Evolutionary conservation across 2,888 invertebrate species (phyloP).

Genomic region (Rosalia funebris): DNA sequence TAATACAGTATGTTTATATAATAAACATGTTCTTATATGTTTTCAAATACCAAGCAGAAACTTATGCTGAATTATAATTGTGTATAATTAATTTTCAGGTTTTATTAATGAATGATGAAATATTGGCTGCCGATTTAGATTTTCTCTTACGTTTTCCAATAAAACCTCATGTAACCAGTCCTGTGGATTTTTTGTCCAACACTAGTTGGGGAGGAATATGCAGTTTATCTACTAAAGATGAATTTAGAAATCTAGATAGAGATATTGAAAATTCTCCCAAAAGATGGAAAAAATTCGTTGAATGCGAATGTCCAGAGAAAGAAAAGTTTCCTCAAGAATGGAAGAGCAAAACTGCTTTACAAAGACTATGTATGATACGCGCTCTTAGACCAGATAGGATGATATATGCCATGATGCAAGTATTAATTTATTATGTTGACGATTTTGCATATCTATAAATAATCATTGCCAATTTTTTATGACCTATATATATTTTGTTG

Average conservation of each 20-base stretch:
- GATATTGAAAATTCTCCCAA: constrained; percentile 97
- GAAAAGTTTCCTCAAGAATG: constrained; percentile 98
- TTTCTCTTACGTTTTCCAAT: constrained; percentile 92
- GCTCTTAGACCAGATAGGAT: constrained; percentile 94
- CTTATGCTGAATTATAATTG: no score
- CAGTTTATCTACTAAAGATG: constrained; percentile 88
- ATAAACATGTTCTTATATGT: no score
- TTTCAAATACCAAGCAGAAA: no score
- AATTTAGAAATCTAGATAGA: constrained; percentile 91
- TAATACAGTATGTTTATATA: no score
- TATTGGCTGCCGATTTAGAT: constrained; percentile 86
- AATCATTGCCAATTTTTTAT: no score
- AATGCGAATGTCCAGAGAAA: constrained; percentile 93
- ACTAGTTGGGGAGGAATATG: constrained; percentile 96
- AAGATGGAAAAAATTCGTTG: constrained; percentile 96
- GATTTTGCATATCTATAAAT: no score
- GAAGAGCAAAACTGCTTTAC: constrained; percentile 94
- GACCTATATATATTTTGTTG: no score
- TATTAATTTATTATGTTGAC: no score
- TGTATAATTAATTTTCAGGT: constrained; percentile 74
- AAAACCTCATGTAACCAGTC: constrained; percentile 91
- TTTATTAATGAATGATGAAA: constrained; percentile 85
- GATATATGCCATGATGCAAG: constrained; percentile 93
- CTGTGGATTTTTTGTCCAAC: constrained; percentile 94
- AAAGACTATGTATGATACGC: constrained; percentile 94